Conservation (phyloP, 2,797 vertebrate genomes). For the Spondyliosoma cantharus region DNA sequence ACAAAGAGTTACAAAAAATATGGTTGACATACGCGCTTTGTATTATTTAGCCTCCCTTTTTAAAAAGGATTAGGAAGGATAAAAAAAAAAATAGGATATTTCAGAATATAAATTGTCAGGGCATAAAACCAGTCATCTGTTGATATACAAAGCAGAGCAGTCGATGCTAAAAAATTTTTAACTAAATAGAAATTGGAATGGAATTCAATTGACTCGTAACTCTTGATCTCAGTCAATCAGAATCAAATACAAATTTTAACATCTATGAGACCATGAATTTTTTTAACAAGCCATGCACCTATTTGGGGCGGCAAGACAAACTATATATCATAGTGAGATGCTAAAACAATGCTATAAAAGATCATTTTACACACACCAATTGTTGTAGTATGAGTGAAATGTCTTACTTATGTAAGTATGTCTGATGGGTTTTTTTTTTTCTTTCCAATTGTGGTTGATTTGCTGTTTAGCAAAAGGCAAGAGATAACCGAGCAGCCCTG, state of each 20-base stretch:
- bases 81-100: too few relatives aligned
- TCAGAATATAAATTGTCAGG: too few relatives aligned
- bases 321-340: not conserved
- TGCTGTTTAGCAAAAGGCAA: conserved; percentile 95
- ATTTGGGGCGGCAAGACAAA: not conserved
- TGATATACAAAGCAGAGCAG: too few relatives aligned
- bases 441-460: conserved; percentile 60
- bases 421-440: conserved; percentile 25
- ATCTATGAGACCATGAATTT: not conserved
- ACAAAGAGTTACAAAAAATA: too few relatives aligned
- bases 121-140: too few relatives aligned
- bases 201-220: too few relatives aligned
- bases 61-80: too few relatives aligned
- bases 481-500: conserved; percentile 97
- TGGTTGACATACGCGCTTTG: too few relatives aligned
- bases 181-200: too few relatives aligned
- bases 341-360: conserved; percentile 13
- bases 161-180: too few relatives aligned
- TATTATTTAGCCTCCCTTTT: too few relatives aligned
- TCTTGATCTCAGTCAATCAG: not conserved
- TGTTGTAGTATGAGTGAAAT: not conserved
- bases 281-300: not conserved
- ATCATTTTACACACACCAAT: conserved; percentile 4
- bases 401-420: conserved; percentile 20
- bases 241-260: not conserved